Base-by-base conservation (phyloP, 2,888 invertebrate species). In the Cinara cedri region DNA sequence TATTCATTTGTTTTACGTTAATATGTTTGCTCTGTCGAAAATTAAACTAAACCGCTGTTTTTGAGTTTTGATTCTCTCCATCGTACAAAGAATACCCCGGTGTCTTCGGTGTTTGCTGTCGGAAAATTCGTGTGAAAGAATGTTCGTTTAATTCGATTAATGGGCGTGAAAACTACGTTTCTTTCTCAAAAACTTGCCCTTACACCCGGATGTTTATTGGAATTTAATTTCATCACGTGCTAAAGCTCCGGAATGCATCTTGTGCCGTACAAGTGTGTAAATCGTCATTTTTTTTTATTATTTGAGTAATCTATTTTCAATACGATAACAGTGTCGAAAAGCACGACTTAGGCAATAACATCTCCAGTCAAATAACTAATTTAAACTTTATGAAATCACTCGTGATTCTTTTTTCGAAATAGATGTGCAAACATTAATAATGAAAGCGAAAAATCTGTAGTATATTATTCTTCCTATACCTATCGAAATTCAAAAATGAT, bases 241-340 rank as follows among this genome's bases (percentile, higher is more conserved):
- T 57, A 9, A 60, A 62, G 8, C 19, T 49, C 49, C 8, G 10
- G 14, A 49, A 62, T 19, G 1, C 14, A 19, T 49, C 49, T 16
- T 6, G 10, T 14, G 49, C 19, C 9, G 16, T 26, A n/a, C n/a
- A n/a, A n/a, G 16, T 49, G 10, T 49, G 60, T 62, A 72, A 26
- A 72, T 62, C 19, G 72, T 49, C 34, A 34, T 62, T 62, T 72
- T 34, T 19, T 60, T 72, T 72, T 62, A 72, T 72, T 72, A 49
- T 49, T 62, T 72, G 19, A 19, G 14, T 19, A n/a, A n/a, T n/a
- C n/a, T n/a, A n/a, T n/a, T n/a, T n/a, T n/a, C n/a, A n/a, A n/a
- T 46, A 10, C 24, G n/a, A n/a, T 19, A 9, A 49, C 26, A 24
- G n/a, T n/a, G 46, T 60, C 21, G 11, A 16, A 24, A 24, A n/a